Base-by-base conservation (phyloP, 1,140 invertebrate species). In the Zaprionus taronus region DNA sequence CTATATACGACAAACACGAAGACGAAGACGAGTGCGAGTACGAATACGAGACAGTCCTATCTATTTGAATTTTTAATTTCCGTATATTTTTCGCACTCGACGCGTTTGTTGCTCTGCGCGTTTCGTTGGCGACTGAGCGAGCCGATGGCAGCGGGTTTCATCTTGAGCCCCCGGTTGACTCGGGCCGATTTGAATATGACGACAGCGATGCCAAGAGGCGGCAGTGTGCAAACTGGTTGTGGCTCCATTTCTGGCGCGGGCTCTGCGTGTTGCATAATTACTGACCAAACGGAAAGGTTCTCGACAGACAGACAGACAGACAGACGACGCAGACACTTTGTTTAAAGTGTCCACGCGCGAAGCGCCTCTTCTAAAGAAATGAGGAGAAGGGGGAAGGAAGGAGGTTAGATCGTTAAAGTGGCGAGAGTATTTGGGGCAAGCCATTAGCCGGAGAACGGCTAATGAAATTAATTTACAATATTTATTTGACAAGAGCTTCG, bases 261-360 rank as follows among this genome's bases (percentile, higher is more conserved):
- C 70, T 78, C 70, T 78, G 67, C 64, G 51, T 81, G 71, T 89
- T 89, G 84, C 84, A 89, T 89, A 89, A 89, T 87, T 87, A 86
- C 66, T 65, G 74, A 66, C 66, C 58, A 69, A 67, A 79, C 49
- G 41, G 49, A 70, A 84, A 78, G 70, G 78, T 84, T 85, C 81
- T 83, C 24, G 36, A 44, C 17, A 20, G 31, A 34, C 22, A 22
- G 22, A 22, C 7, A 31, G 28, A 11, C 24, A 26, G 22, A 24
- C 1, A 31, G 31, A 47, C 24, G 2, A 36, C 26, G 34, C 60
- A 71, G 68, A 72, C 73, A 66, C 68, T 60, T 65, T 55, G 72
- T 72, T 53, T 81, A 68, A 63, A 72, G 51, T 69, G 67, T 66
- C 71, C 67, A 63, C 58, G 60, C 65, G 64, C 28, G 7, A 44